phyloP scores from a whole-genome alignment of 64 coral and sea anemone genomes.

The Acropora tenuis region DNA sequence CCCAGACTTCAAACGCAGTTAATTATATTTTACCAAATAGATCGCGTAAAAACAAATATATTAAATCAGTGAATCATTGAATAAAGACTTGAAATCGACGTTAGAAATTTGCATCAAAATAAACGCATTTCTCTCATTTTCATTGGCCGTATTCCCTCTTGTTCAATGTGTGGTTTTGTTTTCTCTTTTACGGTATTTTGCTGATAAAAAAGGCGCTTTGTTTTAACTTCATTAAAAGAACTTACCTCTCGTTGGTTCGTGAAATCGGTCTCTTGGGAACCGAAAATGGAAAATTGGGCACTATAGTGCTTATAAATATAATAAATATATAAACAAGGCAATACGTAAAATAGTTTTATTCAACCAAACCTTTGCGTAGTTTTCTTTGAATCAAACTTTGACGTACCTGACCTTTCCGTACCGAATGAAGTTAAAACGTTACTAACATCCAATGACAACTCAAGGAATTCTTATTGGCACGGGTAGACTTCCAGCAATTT shows the following conservation, averaged over 20 bases:
- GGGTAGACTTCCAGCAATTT: too few species aligned
- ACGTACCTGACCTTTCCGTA: too few species aligned
- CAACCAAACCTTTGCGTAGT: too few species aligned
- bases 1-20: too few species aligned
- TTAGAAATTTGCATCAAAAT: not conserved
- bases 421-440: too few species aligned
- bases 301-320: not conserved
- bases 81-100: not conserved
- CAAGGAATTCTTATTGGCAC: too few species aligned
- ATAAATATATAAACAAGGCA: not conserved
- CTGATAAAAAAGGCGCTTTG: not conserved
- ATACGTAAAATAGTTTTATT: too few species aligned
- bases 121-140: not conserved
- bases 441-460: too few species aligned
- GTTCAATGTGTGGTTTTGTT: not conserved
- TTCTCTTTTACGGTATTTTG: not conserved
- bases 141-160: not conserved
- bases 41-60: too few species aligned
- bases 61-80: too few species aligned
- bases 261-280: not conserved
- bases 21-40: too few species aligned
- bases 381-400: too few species aligned
- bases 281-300: not conserved
- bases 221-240: not conserved
- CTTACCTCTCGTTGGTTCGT: constrained; percentile 8